Evolutionary conservation across 2,113 vertebrate genomes (phyloP), one percentile per base, ranked within the genome.

Genomic region (Pedionomus torquatus): DNA sequence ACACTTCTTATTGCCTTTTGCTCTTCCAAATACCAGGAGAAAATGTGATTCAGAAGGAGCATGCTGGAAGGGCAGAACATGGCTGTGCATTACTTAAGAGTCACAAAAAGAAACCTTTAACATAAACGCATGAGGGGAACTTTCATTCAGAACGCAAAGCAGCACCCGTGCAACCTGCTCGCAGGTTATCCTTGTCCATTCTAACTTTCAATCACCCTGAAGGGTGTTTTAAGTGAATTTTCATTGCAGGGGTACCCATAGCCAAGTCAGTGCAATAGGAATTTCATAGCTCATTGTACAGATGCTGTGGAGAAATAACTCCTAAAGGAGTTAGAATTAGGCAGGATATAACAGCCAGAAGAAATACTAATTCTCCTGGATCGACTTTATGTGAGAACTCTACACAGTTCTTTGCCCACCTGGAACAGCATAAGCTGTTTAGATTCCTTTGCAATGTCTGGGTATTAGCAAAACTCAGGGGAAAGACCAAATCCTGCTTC

Each of bases 401-500:
- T 93, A 83, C 85, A 7, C 85, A 58, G 74, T 55, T 77, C 69
- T 81, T 87, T 90, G 63, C 82, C 92, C 92, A 96, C 93, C 93
- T 96, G 95, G 90, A 96, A 86, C 88, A 93, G 66, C 75, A 7
- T 88, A 94, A 97, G 68, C 93, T 1, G 1, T 85, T 93, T 60
- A 51, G 77, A 77, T 86, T 93, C 71, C 71, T 89, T 84, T 61
- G 63, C 84, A 26, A 69, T 69, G 21, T 58, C 37, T 80, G 90
- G 49, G 85, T 76, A 94, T 96, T 96, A 94, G 63, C 52, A 74
- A 43, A 52, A 10, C 93, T 88, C 93, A n/a, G 68, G 70, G 85
- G 85, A 91, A 49, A 26, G 30, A 66, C 79, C 79, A 93, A 94
- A 95, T 93, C 87, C 92, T 63, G 41, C 75, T 74, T 83, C 33